Evolutionary conservation across 1,140 invertebrate species (phyloP), one percentile per base, ranked within the genome.

Genomic region (Probaryconus sp.): DNA sequence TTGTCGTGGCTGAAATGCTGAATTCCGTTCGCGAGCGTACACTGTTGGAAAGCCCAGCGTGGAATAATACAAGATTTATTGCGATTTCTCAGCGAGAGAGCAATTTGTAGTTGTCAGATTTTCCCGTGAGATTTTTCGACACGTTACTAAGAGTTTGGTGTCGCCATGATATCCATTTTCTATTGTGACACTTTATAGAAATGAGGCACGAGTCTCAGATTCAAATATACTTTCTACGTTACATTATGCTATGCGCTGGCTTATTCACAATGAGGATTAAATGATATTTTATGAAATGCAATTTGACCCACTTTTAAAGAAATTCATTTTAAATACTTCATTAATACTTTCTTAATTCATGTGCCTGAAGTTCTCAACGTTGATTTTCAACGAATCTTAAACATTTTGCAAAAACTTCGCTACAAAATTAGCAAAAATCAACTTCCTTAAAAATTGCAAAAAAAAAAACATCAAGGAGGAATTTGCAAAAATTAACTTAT

Each of bases 51-150:
- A 76, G 50, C 42, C 67, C 9, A 43, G 28, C 7, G 10, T 26
- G 53, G 47, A 43, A 73, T 70, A 76, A 70, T 76, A 30, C 40
- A 68, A 69, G 75, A 79, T 79, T 79, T 75, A 79, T 79, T 30
- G 71, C 38, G 37, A 64, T 70, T 73, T 77, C 71, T 64, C 67
- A 69, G 53, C 55, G 61, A 51, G 61, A 76, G 40, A 48, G 67
- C 61, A 63, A 76, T 76, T 76, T 76, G 53, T 69, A 71, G 61
- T 61, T 76, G 76, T 78, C 76, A 69, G 51, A 58, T 73, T 72
- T 75, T 71, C 63, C 47, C 42, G 51, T 33, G 4, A n/a, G 3
- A 68, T 74, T 78, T 75, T 71, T 73, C 21, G 40, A 65, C 63
- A 55, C 56, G 28, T 60, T 60, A 45, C 28, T 11, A 13, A 5